Percentiles rank a stretch among this genome's conserved stretches.
These are phyloP conservation scores for Xenentodon cancila DNA, from an alignment of 2,797 vertebrate genomes.

Conservation along the genomic window DNA sequence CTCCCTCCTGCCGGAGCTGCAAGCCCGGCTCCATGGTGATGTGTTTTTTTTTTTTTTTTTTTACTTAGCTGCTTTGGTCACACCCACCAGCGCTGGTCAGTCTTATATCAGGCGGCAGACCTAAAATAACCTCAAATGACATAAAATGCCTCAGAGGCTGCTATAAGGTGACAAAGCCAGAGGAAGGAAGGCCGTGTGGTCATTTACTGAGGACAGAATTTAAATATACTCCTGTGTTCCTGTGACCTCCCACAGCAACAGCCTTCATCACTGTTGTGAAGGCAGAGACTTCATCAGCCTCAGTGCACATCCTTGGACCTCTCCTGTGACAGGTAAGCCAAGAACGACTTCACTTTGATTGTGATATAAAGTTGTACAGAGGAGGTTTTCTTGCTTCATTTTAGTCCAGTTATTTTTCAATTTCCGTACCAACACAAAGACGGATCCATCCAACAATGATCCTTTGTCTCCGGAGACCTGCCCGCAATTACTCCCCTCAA, in stretches of 20 bases:
- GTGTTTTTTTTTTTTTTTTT: slow-evolving; percentile 3
- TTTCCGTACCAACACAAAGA: slow-evolving; percentile 18
- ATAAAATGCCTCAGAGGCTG: slow-evolving; percentile 13
- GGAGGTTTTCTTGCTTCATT: neutral
- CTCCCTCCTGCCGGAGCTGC: slow-evolving; percentile 37
- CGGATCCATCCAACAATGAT: slow-evolving; percentile 52
- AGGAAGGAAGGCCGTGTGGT: slow-evolving; percentile 7
- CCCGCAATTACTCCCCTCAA: slow-evolving; percentile 50
- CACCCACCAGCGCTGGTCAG: slow-evolving; percentile 48
- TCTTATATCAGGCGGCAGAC: slow-evolving; percentile 37
- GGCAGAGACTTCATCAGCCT: slow-evolving; percentile 28
- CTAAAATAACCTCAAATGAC: slow-evolving; percentile 30
- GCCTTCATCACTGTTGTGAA: slow-evolving; percentile 37
- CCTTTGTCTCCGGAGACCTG: slow-evolving; percentile 62
- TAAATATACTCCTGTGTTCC: slow-evolving; percentile 29
- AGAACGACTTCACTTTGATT: neutral
- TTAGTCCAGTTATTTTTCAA: slow-evolving; percentile 3
- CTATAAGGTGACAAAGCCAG: neutral
- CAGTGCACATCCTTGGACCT: slow-evolving; percentile 1
- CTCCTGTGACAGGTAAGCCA: slow-evolving; percentile 34
- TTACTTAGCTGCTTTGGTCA: slow-evolving; percentile 50
- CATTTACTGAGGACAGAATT: slow-evolving; percentile 17
- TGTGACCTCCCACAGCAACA: slow-evolving; percentile 39
- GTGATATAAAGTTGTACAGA: neutral
- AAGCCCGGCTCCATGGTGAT: slow-evolving; percentile 64